Base-by-base conservation (phyloP, 1,140 invertebrate genomes). In the Lepidotrigona ventralis region DNA sequence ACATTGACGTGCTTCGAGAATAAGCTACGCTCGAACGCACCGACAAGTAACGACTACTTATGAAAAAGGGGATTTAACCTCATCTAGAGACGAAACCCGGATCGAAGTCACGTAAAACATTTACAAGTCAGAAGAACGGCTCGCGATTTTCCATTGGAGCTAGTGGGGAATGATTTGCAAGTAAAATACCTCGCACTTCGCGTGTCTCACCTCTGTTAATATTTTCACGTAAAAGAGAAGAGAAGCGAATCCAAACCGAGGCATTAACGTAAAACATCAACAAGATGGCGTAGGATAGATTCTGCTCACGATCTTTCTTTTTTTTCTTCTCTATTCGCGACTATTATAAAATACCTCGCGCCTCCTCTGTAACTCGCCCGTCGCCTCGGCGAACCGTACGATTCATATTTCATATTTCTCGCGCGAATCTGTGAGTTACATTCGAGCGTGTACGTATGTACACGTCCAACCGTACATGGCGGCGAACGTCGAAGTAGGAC, bases 371-470 rank as follows among this genome's bases (percentile, higher is more conserved):
- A 64, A 39, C 69, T 46, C 39, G 29, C 78, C 5, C 78, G 17
- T n/a, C 56, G n/a, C n/a, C 29, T 19, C 71, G 2, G 19, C 63
- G 4, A 81, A 75, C 75, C 88, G 69, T 69, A 77, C 87, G 66
- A 86, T 89, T 89, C 86, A 87, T 89, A 89, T 89, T 87, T 87
- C 83, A 89, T 87, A 89, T 87, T 89, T 82, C 80, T 88, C 78
- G 75, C 78, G 85, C 53, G 70, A 81, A 84, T 88, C 86, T 88
- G 80, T 88, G 87, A 88, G 77, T 89, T 87, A 88, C 82, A 72
- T 86, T 79, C 78, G 68, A 76, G 75, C 76, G 87, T 63, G 73
- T 83, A 70, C 70, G 75, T 72, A 85, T 26, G 58, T 83, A 70
- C 70, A 75, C 81, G 53, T 86, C 72, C 75, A 9, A 15, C 33